A percentile compares a stretch with the other conserved stretches of the same genome.
Conservation (phyloP, 2,888 invertebrate species). For the Osmoderma eremita region DNA sequence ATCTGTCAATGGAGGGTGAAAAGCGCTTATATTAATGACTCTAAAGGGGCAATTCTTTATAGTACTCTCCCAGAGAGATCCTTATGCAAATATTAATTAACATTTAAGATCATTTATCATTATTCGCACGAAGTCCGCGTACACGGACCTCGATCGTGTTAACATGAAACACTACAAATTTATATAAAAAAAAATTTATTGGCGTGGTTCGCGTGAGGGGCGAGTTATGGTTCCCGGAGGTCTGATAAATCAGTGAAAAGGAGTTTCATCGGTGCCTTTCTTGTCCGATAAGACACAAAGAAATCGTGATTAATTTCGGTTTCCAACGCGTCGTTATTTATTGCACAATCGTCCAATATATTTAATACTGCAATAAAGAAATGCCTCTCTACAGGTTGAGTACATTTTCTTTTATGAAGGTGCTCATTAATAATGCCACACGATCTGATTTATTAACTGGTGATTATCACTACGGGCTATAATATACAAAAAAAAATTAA, state of each 20-base stretch:
- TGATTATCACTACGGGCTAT: too few species aligned
- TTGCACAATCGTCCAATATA: slow-evolving; percentile 13
- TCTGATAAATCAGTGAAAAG: slow-evolving; percentile 25
- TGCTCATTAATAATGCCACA: slow-evolving; percentile 1
- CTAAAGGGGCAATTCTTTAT: slow-evolving; percentile 23
- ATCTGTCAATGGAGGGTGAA: background rate
- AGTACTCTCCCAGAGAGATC: slow-evolving; percentile 15
- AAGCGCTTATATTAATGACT: slow-evolving; percentile 10
- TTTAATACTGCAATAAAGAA: slow-evolving; percentile 19
- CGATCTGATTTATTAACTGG: too few species aligned
- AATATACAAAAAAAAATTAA: too few species aligned
- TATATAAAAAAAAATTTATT: slow-evolving; percentile 27
- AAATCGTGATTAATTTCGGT: slow-evolving; percentile 29
- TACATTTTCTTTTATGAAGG: slow-evolving; percentile 9
- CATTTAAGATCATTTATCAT: slow-evolving; percentile 13
- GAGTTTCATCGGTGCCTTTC: slow-evolving; percentile 11
- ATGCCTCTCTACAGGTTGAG: background rate
- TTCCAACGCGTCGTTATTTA: slow-evolving; percentile 12
- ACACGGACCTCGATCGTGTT: slow-evolving; percentile 10
- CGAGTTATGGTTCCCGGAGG: slow-evolving; percentile 1
- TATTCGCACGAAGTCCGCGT: slow-evolving; percentile 15
- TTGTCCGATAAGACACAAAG: slow-evolving; percentile 20
- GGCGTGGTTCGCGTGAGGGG: slow-evolving; percentile 6
- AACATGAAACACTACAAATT: slow-evolving; percentile 32
- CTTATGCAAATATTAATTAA: slow-evolving; percentile 34